A percentile compares a stretch with the other conserved stretches of the same genome.
Conservation (phyloP, 2,797 vertebrate genomes). For the Eulemur mongoz region DNA sequence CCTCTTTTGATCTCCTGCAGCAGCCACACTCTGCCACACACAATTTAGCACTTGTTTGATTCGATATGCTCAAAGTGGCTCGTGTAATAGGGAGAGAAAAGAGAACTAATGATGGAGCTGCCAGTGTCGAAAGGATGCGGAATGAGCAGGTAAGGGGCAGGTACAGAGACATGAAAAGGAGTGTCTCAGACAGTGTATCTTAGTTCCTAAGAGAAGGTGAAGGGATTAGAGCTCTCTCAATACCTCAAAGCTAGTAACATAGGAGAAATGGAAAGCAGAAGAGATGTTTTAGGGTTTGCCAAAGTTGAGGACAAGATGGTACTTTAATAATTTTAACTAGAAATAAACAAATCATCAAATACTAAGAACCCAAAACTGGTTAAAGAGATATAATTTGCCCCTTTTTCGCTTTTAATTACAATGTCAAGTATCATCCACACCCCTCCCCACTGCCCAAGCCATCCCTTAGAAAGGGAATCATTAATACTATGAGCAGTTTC, state of each 20-base stretch:
- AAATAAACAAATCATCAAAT: conserved; percentile 5
- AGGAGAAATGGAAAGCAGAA: not conserved
- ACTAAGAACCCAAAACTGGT: not conserved
- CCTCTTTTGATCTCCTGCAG: not conserved
- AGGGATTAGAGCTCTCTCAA: not conserved
- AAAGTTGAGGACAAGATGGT: not conserved
- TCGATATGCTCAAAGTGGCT: not conserved
- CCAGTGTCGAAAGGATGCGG: not conserved
- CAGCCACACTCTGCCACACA: not conserved
- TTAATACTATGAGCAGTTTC: not conserved
- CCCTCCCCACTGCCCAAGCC: not conserved
- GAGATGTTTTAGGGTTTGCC: not conserved
- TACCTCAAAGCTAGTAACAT: not conserved
- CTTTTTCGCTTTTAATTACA: not conserved
- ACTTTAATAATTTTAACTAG: not conserved
- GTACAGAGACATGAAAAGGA: not conserved
- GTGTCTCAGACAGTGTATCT: not conserved
- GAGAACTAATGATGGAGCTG: not conserved
- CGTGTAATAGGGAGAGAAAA: not conserved
- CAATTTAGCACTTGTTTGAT: not conserved
- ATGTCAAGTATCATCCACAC: not conserved
- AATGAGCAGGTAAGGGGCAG: not conserved
- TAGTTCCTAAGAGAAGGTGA: not conserved
- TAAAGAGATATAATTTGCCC: not conserved
- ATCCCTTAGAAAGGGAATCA: not conserved